Base-by-base conservation (phyloP, 1,140 invertebrate genomes). In the Mactra quadrangularis region DNA sequence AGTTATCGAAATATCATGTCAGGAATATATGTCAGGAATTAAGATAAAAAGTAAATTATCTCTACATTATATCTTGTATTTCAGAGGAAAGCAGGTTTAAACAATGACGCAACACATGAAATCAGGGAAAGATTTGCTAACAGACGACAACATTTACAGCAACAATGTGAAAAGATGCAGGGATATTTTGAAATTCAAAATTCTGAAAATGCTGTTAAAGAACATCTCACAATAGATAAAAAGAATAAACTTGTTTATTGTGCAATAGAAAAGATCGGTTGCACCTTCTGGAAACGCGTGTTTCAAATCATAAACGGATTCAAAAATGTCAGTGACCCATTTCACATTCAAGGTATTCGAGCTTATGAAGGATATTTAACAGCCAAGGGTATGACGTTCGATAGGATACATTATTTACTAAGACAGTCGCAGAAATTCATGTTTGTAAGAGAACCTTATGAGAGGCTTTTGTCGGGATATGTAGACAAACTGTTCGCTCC, bases 401-500 rank as follows among this genome's bases (percentile, higher is more conserved):
- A 85, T 59, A 84, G 79, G 71, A 86, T 85, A 22, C 71, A 86
- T 68, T 57, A 82, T 29, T 77, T 86, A 27, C 57, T 86, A 29
- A 84, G 50, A 60, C 57, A 82, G 45, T 86, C 86, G 0, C 82
- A 68, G 15, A 87, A 89, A 50, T 87, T 91, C 17, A 85, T 91
- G 78, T 91, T 90, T 60, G 89, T 91, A 0, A 52, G 90, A 25
- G 90, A 91, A 52, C 90, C 90, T 0, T 91, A 86, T 68, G 84
- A 87, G 38, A 50, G 90, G 17, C 77, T 90, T 1, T 33, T 91
- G 9, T 91, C 90, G 0, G 90, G 89, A 13, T 91, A 90, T 59
- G 84, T 87, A 11, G 90, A 91, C 74, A 91, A 91, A 81, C 62
- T 91, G 6, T 91, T 90, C 70, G 85, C 88, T 4, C 90, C 90